Percentiles rank a stretch among this genome's conserved stretches.
Conservation (phyloP, 2,888 invertebrate species). For the Sphaerophoria rueppellii region DNA sequence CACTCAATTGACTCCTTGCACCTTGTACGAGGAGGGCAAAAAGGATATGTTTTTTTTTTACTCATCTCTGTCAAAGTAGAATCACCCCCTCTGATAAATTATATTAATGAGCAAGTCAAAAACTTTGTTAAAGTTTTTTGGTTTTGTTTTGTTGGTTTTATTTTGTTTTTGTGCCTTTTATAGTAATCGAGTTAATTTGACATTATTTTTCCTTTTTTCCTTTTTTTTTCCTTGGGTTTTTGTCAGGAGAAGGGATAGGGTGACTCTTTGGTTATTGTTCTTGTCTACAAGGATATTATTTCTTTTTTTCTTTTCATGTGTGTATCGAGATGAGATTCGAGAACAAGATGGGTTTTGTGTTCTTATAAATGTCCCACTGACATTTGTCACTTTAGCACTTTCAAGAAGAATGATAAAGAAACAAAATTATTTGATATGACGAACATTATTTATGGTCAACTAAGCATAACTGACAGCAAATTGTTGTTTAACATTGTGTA, state of each 20-base stretch:
- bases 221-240: no score
- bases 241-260: not conserved
- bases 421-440: constrained; percentile 40
- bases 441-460: constrained; percentile 61
- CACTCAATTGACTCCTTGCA: constrained; percentile 26
- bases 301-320: no score
- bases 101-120: constrained; percentile 65
- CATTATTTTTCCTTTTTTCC: constrained; percentile 46
- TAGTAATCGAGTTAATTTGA: constrained; percentile 72
- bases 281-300: not conserved
- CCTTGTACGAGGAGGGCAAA: not conserved
- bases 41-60: constrained; percentile 9
- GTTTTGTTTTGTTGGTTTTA: not conserved
- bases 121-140: constrained; percentile 57
- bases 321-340: constrained; percentile 25
- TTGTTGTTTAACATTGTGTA: constrained; percentile 37
- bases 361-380: constrained; percentile 44
- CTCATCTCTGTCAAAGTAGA: not conserved
- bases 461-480: constrained; percentile 53
- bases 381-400: constrained; percentile 69
- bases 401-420: constrained; percentile 14
- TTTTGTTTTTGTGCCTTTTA: not conserved
- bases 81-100: constrained; percentile 63
- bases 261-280: not conserved
- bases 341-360: constrained; percentile 23